phyloP scores from a whole-genome alignment of 2,113 vertebrate genomes.

The Sterna hirundo region DNA sequence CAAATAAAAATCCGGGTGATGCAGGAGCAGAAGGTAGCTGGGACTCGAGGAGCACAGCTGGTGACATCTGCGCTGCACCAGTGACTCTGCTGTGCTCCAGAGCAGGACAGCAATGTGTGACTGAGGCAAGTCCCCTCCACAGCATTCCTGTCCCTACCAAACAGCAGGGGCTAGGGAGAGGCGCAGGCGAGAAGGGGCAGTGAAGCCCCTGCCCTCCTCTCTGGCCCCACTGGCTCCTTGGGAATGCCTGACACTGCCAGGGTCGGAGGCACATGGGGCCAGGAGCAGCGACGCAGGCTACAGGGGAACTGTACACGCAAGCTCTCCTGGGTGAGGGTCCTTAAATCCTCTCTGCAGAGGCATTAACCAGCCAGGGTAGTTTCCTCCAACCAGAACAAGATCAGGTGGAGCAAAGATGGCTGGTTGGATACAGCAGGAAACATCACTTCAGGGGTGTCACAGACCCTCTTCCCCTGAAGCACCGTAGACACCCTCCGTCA shows the following conservation, averaged over 20 bases:
- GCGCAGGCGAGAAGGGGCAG: background rate
- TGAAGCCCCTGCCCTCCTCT: background rate
- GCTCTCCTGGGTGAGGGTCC: background rate
- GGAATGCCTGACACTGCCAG: accelerated
- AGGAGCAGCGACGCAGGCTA: background rate
- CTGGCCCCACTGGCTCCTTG: accelerated
- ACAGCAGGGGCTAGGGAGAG: background rate
- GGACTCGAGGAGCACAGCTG: background rate
- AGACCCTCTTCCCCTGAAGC: background rate
- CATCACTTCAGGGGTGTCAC: background rate
- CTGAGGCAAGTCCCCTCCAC: accelerated
- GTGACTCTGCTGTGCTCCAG: background rate
- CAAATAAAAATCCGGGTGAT: background rate
- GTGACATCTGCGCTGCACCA: too few species aligned
- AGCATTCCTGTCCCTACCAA: background rate
- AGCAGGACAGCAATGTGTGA: background rate
- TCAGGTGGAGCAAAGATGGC: background rate
- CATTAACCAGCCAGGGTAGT: background rate
- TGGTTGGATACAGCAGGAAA: background rate
- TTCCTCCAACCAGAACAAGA: background rate
- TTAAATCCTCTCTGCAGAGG: background rate
- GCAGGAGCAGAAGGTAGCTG: background rate
- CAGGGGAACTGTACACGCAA: background rate
- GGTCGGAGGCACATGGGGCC: background rate
- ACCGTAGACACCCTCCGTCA: background rate